Conservation (phyloP, 2,113 vertebrate genomes). For the Datnioides undecimradiatus region DNA sequence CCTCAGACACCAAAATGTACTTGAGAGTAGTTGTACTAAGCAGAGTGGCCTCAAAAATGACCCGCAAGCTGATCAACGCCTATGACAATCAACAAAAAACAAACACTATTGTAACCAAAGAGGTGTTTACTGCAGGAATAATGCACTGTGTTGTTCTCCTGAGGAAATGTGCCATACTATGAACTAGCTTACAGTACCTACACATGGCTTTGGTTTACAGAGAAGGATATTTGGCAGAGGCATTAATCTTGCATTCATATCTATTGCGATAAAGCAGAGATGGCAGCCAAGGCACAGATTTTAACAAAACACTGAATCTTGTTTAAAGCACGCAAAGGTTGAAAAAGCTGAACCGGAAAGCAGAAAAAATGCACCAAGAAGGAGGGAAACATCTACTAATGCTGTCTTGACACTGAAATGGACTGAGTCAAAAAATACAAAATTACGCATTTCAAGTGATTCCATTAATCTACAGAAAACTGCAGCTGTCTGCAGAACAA, state of each 20-base stretch:
- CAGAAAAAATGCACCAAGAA: conserved; percentile 11
- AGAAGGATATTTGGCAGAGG: conserved; percentile 39
- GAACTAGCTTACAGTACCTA: conserved; percentile 2
- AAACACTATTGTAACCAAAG: neutral
- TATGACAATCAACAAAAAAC: neutral
- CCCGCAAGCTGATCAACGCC: conserved; percentile 12
- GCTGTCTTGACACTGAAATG: conserved; percentile 21
- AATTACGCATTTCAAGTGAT: conserved; percentile 41
- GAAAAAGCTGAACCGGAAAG: neutral
- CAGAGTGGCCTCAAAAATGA: neutral
- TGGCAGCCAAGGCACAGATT: conserved; percentile 16
- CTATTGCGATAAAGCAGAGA: conserved; percentile 9
- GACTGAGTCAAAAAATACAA: conserved; percentile 1
- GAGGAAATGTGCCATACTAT: conserved; percentile 21
- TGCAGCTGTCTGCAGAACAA: conserved; percentile 6
- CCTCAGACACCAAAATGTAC: neutral
- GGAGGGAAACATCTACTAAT: neutral
- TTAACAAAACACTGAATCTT: conserved; percentile 16
- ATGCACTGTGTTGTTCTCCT: conserved; percentile 25
- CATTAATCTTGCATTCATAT: conserved; percentile 25
- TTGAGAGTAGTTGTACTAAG: neutral
- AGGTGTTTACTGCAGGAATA: neutral
- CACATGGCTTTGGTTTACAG: conserved; percentile 65
- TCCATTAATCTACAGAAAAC: conserved; percentile 16
- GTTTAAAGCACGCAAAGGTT: neutral